Conservation (phyloP, 1,140 invertebrate species). For the Panagrolaimus sp. region DNA sequence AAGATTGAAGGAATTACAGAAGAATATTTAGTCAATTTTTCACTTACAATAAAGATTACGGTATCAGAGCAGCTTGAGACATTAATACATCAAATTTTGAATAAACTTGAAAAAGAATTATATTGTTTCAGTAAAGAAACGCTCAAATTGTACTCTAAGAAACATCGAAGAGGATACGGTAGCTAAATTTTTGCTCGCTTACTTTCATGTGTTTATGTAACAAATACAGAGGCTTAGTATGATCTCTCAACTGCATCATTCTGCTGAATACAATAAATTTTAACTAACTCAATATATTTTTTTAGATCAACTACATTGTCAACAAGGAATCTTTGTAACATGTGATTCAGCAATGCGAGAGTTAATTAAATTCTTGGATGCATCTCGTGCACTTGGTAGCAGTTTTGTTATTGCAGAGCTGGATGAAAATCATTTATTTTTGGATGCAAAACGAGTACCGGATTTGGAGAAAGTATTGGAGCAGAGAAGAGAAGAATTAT, state of each 20-base stretch:
- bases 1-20: conserved; percentile 25
- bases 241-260: no score
- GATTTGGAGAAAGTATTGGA: conserved; percentile 7
- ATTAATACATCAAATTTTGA: conserved; percentile 28
- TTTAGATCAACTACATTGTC: conserved; percentile 11
- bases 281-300: background rate
- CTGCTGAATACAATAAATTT: no score
- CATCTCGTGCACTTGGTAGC: background rate
- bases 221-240: no score
- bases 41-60: conserved; percentile 28
- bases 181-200: no score
- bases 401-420: conserved; percentile 3
- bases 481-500: background rate
- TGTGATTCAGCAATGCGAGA: conserved; percentile 9
- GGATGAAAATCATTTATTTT: background rate
- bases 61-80: conserved; percentile 20
- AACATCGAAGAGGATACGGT: no score
- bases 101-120: conserved; percentile 22
- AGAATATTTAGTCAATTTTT: conserved; percentile 23
- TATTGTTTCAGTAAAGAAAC: conserved; percentile 40
- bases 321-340: background rate
- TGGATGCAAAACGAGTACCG: background rate
- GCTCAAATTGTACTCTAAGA: no score
- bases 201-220: no score
- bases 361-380: background rate